Evolutionary conservation across 2,888 invertebrate species (phyloP).

Genomic region (Lasiommata megera): DNA sequence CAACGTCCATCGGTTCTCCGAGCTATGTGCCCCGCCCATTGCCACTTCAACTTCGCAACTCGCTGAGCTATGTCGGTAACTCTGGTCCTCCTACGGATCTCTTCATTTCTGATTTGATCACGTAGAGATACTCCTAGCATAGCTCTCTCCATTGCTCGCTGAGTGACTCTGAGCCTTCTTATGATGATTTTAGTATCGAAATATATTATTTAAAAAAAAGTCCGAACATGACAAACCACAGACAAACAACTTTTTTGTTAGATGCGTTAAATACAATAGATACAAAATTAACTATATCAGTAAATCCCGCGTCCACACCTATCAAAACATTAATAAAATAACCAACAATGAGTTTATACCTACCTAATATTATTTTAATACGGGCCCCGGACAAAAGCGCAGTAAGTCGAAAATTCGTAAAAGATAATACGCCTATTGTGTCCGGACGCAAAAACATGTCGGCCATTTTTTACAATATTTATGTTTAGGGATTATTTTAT

Average conservation of each 20-base stretch:
- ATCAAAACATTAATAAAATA: conserved; percentile 39
- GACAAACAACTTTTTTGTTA: conserved; percentile 6
- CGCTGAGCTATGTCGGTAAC: too few species aligned
- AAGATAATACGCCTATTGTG: conserved; percentile 28
- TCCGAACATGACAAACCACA: neutral
- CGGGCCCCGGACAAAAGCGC: conserved; percentile 18
- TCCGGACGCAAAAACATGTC: conserved; percentile 17
- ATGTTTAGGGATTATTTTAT: conserved; percentile 29
- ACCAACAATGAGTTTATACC: conserved; percentile 17
- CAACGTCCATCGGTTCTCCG: too few species aligned
- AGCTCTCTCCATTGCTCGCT: too few species aligned
- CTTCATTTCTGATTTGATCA: too few species aligned
- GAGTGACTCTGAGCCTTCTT: too few species aligned
- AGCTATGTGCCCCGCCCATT: too few species aligned
- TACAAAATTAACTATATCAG: conserved; percentile 27
- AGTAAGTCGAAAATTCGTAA: conserved; percentile 29
- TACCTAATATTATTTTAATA: conserved; percentile 20
- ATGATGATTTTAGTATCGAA: too few species aligned
- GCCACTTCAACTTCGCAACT: too few species aligned
- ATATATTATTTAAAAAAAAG: too few species aligned
- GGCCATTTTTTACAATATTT: conserved; percentile 23
- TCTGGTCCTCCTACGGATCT: too few species aligned
- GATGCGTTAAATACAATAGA: conserved; percentile 2
- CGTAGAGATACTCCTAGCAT: too few species aligned
- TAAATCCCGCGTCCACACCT: conserved; percentile 34